Evolutionary conservation across 2,888 invertebrate genomes (phyloP).

Genomic region (Orgyia antiqua): DNA sequence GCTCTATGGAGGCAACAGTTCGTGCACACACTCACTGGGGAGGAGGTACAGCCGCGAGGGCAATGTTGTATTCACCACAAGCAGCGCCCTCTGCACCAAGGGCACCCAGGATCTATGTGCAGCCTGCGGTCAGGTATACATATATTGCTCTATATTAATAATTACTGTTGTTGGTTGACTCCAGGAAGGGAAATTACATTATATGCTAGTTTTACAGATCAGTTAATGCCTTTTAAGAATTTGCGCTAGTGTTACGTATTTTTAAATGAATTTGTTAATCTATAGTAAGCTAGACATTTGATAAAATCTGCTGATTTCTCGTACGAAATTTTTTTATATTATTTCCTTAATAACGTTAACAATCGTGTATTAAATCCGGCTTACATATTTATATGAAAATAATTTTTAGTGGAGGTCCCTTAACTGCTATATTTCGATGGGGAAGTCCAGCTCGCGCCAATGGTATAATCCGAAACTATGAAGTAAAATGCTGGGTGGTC

Average conservation of each 20-base stretch:
- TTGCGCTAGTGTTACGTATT: no score
- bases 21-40: conserved; percentile 93
- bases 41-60: conserved; percentile 80
- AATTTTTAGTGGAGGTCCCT: conserved; percentile 44
- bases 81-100: conserved; percentile 88
- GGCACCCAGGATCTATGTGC: conserved; percentile 84
- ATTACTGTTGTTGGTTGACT: no score
- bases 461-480: conserved; percentile 86
- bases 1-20: conserved; percentile 83
- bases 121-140: conserved; percentile 33
- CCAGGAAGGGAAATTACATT: no score
- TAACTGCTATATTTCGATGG: conserved; percentile 88
- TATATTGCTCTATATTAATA: no score
- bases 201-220: no score
- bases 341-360: no score
- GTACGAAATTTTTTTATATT: no score
- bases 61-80: conserved; percentile 85
- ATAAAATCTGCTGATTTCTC: no score
- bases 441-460: conserved; percentile 84
- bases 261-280: no score
- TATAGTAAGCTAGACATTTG: no score
- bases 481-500: conserved; percentile 81
- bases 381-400: not conserved
- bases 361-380: no score
- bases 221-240: no score